Evolutionary conservation across 2,113 vertebrate species (phyloP), one percentile per base, ranked within the genome.

Genomic region (Solea solea): DNA sequence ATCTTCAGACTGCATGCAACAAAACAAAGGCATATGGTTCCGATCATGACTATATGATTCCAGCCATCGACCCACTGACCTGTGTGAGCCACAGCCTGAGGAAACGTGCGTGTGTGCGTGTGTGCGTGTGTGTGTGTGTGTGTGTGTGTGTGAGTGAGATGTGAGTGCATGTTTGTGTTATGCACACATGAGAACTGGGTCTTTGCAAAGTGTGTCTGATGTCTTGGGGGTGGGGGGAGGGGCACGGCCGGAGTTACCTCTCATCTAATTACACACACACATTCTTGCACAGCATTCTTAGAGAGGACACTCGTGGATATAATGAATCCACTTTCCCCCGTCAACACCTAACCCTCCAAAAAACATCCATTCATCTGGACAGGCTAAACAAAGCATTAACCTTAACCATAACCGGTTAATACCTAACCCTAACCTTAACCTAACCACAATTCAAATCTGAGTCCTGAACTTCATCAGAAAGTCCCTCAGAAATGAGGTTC

Each of bases 21-120:
- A 34, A 72, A 76, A 74, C 69, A 48, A 10, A 83, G 60, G 55
- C 89, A 90, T 84, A 85, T 89, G 88, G 87, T 59, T 40, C 78
- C 80, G 85, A 89, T 89, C 86, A 85, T 59, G 84, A 82, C 76
- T 68, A 69, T 82, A 73, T 79, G 64, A 86, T 82, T 87, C 76
- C 57, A 77, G 25, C 58, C 34, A 34, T 73, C 80, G 68, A 91
- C 87, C 81, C 74, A 54, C 3, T 88, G 87, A 92, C 89, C 91
- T 76, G 74, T 64, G 84, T 41, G 34, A 76, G 68, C 64, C 67
- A 41, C 63, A 65, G 83, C 86, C 81, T 2, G 71, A 62, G 81
- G 83, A 80, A 78, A 82, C 15, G 21, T 9, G 57, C 44, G 48
- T 11, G 42, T 4, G 28, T 41, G 46, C 55, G 25, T 55, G 27